Percentiles rank a stretch among this genome's conserved stretches.
Conservation (phyloP, 2,113 vertebrate species). For the Tretioscincus oriximinensis region DNA sequence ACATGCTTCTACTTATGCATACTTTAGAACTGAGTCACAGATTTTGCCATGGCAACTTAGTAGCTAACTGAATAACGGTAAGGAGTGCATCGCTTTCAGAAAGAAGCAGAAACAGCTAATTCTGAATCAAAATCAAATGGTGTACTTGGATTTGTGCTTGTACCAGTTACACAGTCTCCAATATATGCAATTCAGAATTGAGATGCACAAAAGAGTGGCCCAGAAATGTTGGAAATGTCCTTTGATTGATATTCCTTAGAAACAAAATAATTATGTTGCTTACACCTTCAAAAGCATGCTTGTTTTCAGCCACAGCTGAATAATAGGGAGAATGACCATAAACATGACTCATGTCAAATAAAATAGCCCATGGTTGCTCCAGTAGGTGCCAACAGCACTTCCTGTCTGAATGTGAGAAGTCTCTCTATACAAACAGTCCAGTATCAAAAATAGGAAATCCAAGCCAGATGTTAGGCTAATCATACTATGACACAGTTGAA, state of each 20-base stretch:
- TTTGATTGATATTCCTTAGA: not conserved
- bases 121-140: not conserved
- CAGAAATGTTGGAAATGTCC: not conserved
- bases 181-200: too few species aligned
- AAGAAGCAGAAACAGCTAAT: not conserved
- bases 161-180: not conserved
- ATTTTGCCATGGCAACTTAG: not conserved
- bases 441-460: constrained; percentile 26
- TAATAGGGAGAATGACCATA: not conserved
- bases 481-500: constrained; percentile 7
- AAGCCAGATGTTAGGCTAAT: constrained; percentile 21
- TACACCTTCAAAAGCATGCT: not conserved
- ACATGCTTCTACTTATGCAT: not conserved
- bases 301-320: not conserved
- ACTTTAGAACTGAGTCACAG: not conserved
- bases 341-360: not conserved
- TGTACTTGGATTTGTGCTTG: not conserved
- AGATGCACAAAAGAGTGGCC: too few species aligned
- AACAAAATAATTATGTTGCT: not conserved
- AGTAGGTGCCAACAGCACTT: not conserved
- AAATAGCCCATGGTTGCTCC: not conserved
- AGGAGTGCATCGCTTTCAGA: too few species aligned
- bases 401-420: not conserved
- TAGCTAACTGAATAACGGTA: too few species aligned
- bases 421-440: not conserved